Base-by-base conservation (phyloP, 2,113 vertebrate species). In the Lota lota region DNA sequence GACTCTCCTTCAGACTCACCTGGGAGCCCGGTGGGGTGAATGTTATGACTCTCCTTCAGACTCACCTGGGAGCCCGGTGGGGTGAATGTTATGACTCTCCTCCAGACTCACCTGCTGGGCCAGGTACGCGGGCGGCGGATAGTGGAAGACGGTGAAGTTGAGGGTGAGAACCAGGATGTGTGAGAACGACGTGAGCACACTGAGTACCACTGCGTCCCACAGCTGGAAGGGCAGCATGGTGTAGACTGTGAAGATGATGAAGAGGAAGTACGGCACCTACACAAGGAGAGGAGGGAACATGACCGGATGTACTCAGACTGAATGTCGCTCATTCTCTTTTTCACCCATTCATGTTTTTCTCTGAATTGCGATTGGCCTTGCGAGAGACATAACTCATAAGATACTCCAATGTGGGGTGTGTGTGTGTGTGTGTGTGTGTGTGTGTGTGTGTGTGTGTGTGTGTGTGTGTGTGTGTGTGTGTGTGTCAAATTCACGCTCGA, bases 261-360 rank as follows among this genome's bases (percentile, higher is more conserved):
- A 99, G 61, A 98, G 92, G 84, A 98, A 98, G 86, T 95, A 97
- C 17, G 97, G 96, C 75, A 97, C 96, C 97, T 98, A 83, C 56
- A 77, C 66, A 74, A 0, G 6, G 19, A 36, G 21, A 1, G 21
- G 64, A n/a, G 10, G 16, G 21, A 51, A 22, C 8, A 16, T 10
- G 18, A 2, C 2, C 18, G 16, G 58, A 16, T 40, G 50, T 50
- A 3, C 12, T 11, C 20, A 60, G 19, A 60, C 15, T 47, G 40
- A 47, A 12, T 12, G 21, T 24, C 22, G 24, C 4, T 14, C 21
- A 10, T 59, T 47, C 40, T 47, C 40, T 47, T 8, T 8, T 47
- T 11, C 40, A 10, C 12, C 40, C 40, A 11, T 47, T 47, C 40
- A 47, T 4, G 28, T 33, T 47, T 47, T 47, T 47, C 40, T 47